A percentile compares a stretch with the other conserved stretches of the same genome.
These are phyloP conservation scores for Pelobates fuscus DNA, from an alignment of 2,113 vertebrate genomes.

Conservation along the genomic window DNA sequence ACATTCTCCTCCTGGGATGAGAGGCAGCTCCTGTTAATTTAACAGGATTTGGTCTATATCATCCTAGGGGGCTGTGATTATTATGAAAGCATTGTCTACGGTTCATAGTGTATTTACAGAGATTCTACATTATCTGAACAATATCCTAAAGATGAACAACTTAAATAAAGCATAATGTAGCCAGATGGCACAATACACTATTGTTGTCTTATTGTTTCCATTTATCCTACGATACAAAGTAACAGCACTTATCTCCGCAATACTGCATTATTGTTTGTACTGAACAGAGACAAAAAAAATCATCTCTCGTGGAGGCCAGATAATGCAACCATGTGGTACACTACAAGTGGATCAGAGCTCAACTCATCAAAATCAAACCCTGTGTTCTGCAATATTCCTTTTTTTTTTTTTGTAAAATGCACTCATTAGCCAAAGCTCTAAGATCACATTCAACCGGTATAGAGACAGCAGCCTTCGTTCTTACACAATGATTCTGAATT, in stretches of 20 bases:
- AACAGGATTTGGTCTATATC: not conserved
- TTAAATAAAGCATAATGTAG: slow-evolving; percentile 23
- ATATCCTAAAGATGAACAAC: slow-evolving; percentile 40
- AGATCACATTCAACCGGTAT: too few relatives aligned
- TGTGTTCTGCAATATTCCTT: slow-evolving; percentile 3
- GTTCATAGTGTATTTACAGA: slow-evolving; percentile 17
- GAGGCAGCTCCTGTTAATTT: not conserved
- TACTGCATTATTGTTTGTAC: slow-evolving; percentile 15
- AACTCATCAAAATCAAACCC: slow-evolving; percentile 15
- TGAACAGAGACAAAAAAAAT: slow-evolving; percentile 27
- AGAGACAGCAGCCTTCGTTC: too few relatives aligned
- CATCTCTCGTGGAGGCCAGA: slow-evolving; percentile 3
- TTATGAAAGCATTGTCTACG: slow-evolving; percentile 31
- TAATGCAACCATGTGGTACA: not conserved
- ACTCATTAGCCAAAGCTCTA: too few relatives aligned
- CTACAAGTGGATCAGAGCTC: slow-evolving; percentile 12
- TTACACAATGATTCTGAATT: too few relatives aligned
- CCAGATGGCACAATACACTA: slow-evolving; percentile 40
- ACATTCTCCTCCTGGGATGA: not conserved
- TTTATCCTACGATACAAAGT: slow-evolving; percentile 35
- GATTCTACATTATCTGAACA: slow-evolving; percentile 26
- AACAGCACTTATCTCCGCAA: slow-evolving; percentile 44
- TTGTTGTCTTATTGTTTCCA: slow-evolving; percentile 29
- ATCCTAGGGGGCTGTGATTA: slow-evolving; percentile 8
- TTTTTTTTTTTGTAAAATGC: not conserved